These are phyloP conservation scores for Xestia ashworthii DNA, from an alignment of 2,888 invertebrate species.

Conservation along the genomic window DNA sequence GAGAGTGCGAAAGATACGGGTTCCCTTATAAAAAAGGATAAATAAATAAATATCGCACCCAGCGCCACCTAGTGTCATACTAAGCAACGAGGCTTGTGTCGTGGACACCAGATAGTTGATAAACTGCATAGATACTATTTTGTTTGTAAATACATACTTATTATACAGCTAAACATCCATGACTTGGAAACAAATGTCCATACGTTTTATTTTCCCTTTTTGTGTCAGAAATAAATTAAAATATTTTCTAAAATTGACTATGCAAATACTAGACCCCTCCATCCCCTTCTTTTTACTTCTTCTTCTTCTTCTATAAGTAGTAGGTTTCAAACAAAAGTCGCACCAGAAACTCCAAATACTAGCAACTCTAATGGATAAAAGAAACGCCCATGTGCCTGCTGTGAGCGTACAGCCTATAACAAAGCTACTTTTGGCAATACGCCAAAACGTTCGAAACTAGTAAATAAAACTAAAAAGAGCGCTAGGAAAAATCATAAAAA, in stretches of 20 bases:
- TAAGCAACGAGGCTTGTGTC: too few species aligned
- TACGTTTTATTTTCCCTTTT: neutral
- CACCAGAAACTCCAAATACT: constrained; percentile 7
- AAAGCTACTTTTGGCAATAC: constrained; percentile 36
- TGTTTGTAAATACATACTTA: too few species aligned
- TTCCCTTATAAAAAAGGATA: neutral
- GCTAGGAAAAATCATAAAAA: constrained; percentile 32
- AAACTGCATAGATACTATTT: too few species aligned
- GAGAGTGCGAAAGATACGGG: constrained; percentile 12
- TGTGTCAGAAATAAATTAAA: neutral
- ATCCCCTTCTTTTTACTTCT: neutral
- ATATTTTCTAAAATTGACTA: neutral
- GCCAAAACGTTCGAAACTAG: constrained; percentile 39
- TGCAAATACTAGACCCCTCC: neutral
- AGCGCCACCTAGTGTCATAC: too few species aligned
- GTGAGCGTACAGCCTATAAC: constrained; percentile 33
- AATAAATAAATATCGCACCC: too few species aligned
- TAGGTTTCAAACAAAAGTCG: neutral
- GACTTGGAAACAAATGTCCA: too few species aligned
- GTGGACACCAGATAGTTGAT: too few species aligned
- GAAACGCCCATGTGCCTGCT: constrained; percentile 20
- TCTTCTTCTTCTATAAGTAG: neutral
- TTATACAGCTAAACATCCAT: too few species aligned
- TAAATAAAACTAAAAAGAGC: constrained; percentile 43
- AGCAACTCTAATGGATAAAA: constrained; percentile 10